A percentile compares a stretch with the other conserved stretches of the same genome.
Evolutionary conservation across 1,140 invertebrate genomes (phyloP).

Genomic region (Orchestia grillus): DNA sequence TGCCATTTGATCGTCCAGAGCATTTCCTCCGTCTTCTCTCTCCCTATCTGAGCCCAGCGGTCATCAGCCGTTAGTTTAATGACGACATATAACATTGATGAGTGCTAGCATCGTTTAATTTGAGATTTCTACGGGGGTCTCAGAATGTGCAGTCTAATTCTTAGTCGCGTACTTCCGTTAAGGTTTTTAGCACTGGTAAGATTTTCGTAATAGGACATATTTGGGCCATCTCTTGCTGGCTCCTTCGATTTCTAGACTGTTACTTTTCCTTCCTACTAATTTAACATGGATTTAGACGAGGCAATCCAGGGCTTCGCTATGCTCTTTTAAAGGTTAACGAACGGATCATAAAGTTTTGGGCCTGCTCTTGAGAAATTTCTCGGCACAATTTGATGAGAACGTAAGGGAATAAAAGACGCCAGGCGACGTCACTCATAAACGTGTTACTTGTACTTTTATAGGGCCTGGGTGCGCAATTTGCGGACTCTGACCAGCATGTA

Average conservation of each 20-base stretch:
- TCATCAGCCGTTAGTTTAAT: slow-evolving; percentile 18
- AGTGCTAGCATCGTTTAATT: slow-evolving; percentile 1
- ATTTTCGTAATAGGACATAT: not conserved
- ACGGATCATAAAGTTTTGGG: slow-evolving; percentile 37
- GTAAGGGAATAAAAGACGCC: slow-evolving; percentile 51
- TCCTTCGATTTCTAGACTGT: not conserved
- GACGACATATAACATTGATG: not conserved
- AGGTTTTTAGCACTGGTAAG: not conserved
- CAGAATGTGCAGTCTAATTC: not conserved
- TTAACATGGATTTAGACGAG: not conserved
- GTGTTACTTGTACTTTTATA: slow-evolving; percentile 56
- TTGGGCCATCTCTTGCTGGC: not conserved
- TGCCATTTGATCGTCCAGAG: slow-evolving; percentile 23
- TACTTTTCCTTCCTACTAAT: not conserved
- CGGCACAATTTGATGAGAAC: slow-evolving; percentile 35
- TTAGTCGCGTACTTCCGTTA: not conserved
- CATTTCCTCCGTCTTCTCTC: slow-evolving; percentile 12
- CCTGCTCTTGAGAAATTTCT: slow-evolving; percentile 27
- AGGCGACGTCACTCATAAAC: slow-evolving; percentile 47
- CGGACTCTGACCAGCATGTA: not conserved
- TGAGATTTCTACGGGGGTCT: not conserved
- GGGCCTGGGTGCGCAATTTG: slow-evolving; percentile 37
- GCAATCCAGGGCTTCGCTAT: not conserved
- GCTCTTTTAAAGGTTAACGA: slow-evolving; percentile 27
- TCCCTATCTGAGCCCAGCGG: not conserved